Evolutionary conservation across 2,797 vertebrate species (phyloP).

Genomic region (Coranthus polyacanthus): DNA sequence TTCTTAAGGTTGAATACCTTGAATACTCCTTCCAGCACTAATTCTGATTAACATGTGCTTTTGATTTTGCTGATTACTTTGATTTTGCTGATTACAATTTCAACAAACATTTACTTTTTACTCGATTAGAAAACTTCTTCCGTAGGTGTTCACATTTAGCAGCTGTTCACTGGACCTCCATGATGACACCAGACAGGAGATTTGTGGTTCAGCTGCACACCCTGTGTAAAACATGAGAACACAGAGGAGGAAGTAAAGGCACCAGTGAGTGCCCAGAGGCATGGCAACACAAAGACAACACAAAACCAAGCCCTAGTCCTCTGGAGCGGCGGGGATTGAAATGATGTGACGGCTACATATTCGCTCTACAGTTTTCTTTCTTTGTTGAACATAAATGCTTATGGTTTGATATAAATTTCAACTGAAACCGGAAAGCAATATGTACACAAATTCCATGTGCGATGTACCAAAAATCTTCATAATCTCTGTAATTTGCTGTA

Average conservation of each 20-base stretch:
- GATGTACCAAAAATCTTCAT: slow-evolving; percentile 3
- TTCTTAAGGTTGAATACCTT: no score
- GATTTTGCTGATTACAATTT: slow-evolving; percentile 7
- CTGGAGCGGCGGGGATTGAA: slow-evolving; percentile 15
- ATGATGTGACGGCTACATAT: slow-evolving; percentile 20
- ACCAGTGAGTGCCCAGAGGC: slow-evolving; percentile 29
- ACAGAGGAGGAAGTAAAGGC: slow-evolving; percentile 44
- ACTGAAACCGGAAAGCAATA: slow-evolving; percentile 38
- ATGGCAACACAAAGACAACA: slow-evolving; percentile 47
- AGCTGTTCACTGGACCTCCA: slow-evolving; percentile 43
- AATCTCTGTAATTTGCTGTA: slow-evolving; percentile 20
- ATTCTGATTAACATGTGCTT: background rate
- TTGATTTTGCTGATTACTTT: background rate
- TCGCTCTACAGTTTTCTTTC: slow-evolving; percentile 9
- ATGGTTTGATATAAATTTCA: slow-evolving; percentile 24
- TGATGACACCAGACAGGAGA: slow-evolving; percentile 64
- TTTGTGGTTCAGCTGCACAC: slow-evolving; percentile 58
- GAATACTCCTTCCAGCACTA: background rate
- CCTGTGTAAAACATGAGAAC: slow-evolving; percentile 49
- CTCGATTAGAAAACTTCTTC: slow-evolving; percentile 6
- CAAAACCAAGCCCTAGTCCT: slow-evolving; percentile 22
- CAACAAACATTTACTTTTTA: slow-evolving; percentile 6
- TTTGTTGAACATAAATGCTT: slow-evolving; percentile 15
- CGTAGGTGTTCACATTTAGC: slow-evolving; percentile 27
- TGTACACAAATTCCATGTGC: slow-evolving; percentile 32